Conservation (phyloP, 2,797 vertebrate genomes). For the Siniperca obscura region DNA sequence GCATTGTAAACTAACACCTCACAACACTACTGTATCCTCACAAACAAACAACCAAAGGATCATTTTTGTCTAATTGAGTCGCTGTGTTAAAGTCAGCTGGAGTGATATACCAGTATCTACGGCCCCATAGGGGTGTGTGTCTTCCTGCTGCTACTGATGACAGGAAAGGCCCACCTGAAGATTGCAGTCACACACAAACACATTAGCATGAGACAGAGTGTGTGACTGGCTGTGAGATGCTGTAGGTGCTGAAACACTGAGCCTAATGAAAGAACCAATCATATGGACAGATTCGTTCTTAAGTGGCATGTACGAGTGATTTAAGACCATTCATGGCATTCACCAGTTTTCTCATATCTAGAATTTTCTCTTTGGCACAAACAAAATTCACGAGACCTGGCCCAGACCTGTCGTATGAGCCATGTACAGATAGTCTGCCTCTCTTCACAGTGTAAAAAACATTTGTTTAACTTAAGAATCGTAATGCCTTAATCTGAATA, state of each 20-base stretch:
- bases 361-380: no score
- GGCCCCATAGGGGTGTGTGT: constrained; percentile 1
- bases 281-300: neutral
- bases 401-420: no score
- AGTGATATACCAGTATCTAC: constrained; percentile 14
- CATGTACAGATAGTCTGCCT: no score
- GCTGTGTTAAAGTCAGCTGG: constrained; percentile 10
- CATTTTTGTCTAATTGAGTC: neutral
- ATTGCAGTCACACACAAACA: constrained; percentile 17
- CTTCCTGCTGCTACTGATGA: constrained; percentile 23
- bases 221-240: constrained; percentile 3
- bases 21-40: constrained; percentile 24
- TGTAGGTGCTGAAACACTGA: neutral
- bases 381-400: no score
- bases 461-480: no score
- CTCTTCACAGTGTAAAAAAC: no score
- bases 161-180: constrained; percentile 23
- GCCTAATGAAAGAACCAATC: no score
- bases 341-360: no score
- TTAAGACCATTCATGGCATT: no score
- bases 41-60: constrained; percentile 17
- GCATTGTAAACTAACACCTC: no score
- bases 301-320: neutral
- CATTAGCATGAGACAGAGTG: neutral
- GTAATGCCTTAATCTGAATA: no score